A percentile compares a stretch with the other conserved stretches of the same genome.
Evolutionary conservation across 1,140 invertebrate genomes (phyloP).

Genomic region (Limonius californicus): DNA sequence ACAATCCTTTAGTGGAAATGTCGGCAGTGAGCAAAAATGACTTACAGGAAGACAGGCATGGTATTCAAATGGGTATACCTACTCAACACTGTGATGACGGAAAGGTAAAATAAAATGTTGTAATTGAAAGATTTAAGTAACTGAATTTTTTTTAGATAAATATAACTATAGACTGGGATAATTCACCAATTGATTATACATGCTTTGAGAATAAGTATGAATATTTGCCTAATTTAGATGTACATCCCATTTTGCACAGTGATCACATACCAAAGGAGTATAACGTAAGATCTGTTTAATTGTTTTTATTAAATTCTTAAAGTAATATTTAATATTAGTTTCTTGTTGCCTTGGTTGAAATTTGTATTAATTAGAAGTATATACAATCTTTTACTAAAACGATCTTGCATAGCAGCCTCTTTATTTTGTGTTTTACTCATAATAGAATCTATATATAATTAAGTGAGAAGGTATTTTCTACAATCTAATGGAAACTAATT

Average conservation of each 20-base stretch:
- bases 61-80: constrained; percentile 57
- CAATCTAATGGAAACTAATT: too few relatives aligned
- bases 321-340: too few relatives aligned
- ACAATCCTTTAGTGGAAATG: constrained; percentile 20
- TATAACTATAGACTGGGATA: constrained; percentile 67
- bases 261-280: constrained; percentile 60
- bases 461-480: too few relatives aligned
- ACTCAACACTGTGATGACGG: constrained; percentile 64
- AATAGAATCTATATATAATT: too few relatives aligned
- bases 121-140: neutral
- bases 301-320: too few relatives aligned
- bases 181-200: constrained; percentile 60
- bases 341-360: too few relatives aligned
- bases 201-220: constrained; percentile 55
- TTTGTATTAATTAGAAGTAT: too few relatives aligned
- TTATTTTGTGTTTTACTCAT: too few relatives aligned
- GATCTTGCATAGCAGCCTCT: too few relatives aligned
- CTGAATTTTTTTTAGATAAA: constrained; percentile 55
- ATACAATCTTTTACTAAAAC: too few relatives aligned
- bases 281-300: too few relatives aligned
- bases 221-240: constrained; percentile 48
- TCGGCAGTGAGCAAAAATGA: constrained; percentile 26
- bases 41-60: constrained; percentile 45
- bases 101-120: constrained; percentile 53
- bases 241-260: constrained; percentile 53